These are phyloP conservation scores for Centroberyx gerrardi DNA, from an alignment of 2,797 vertebrate genomes.

Conservation along the genomic window DNA sequence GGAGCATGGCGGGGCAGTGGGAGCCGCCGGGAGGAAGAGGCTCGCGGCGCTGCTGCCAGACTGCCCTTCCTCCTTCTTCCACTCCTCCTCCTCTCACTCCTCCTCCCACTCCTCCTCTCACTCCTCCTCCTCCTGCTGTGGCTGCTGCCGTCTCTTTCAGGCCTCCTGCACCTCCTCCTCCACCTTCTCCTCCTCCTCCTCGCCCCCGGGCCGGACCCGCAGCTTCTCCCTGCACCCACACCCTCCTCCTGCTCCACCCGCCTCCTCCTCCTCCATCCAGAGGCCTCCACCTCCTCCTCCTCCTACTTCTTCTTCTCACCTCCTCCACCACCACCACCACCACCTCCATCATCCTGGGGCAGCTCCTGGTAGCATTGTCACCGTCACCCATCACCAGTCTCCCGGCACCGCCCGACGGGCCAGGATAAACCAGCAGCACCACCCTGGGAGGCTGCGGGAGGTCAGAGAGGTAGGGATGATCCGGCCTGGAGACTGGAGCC, in stretches of 20 bases:
- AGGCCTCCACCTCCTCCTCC: slow-evolving; percentile 6
- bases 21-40: slow-evolving; percentile 1
- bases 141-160: slow-evolving; percentile 47
- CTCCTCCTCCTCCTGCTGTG: slow-evolving; percentile 40
- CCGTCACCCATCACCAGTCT: slow-evolving; percentile 90
- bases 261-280: slow-evolving; percentile 40
- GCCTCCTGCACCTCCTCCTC: slow-evolving; percentile 63
- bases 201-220: slow-evolving; percentile 78
- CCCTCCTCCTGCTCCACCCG: slow-evolving; percentile 81
- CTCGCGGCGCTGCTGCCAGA: slow-evolving; percentile 33
- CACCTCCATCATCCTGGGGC: slow-evolving; percentile 11
- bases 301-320: slow-evolving; percentile 1
- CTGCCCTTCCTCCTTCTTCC: slow-evolving; percentile 16
- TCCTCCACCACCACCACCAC: not conserved
- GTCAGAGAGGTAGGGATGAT: slow-evolving; percentile 88
- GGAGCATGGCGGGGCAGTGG: not conserved
- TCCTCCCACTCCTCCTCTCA: slow-evolving; percentile 28
- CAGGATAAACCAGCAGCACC: slow-evolving; percentile 81
- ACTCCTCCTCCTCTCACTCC: slow-evolving; percentile 12
- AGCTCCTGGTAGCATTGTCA: slow-evolving; percentile 80
- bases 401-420: slow-evolving; percentile 86
- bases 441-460: slow-evolving; percentile 85
- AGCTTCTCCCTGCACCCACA: slow-evolving; percentile 88
- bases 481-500: not conserved
- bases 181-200: slow-evolving; percentile 36